These are phyloP conservation scores for Drosophila tropicalis DNA, from an alignment of 1,140 invertebrate species.

Conservation along the genomic window DNA sequence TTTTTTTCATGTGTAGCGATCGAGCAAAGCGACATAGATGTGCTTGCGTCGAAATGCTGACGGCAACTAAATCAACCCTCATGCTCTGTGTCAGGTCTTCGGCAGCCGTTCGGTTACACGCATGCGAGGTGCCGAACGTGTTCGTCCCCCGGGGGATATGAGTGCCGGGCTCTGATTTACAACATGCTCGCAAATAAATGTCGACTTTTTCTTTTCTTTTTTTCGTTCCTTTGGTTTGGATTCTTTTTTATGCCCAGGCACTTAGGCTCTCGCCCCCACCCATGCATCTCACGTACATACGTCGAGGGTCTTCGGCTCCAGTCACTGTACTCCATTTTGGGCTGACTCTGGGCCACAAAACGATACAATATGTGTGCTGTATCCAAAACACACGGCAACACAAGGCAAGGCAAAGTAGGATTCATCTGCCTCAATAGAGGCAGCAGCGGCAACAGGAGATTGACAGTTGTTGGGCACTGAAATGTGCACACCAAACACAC, in stretches of 20 bases:
- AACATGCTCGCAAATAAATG: constrained; percentile 82
- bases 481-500: constrained; percentile 74
- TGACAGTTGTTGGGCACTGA: constrained; percentile 78
- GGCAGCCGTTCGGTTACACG: too few relatives aligned
- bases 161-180: too few relatives aligned
- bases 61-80: too few relatives aligned
- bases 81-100: too few relatives aligned
- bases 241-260: constrained; percentile 66
- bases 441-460: constrained; percentile 54
- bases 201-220: constrained; percentile 56
- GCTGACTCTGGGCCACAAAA: constrained; percentile 56
- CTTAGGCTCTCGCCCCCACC: constrained; percentile 51
- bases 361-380: constrained; percentile 77
- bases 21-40: too few relatives aligned
- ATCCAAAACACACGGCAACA: constrained; percentile 63
- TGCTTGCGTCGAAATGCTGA: too few relatives aligned
- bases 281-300: constrained; percentile 44
- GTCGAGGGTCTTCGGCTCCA: background rate
- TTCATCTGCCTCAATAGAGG: constrained; percentile 51
- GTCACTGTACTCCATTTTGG: constrained; percentile 13
- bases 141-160: too few relatives aligned
- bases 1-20: too few relatives aligned
- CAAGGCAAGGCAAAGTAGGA: constrained; percentile 32
- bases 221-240: background rate
- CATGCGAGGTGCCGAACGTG: too few relatives aligned